These are phyloP conservation scores for Antedon mediterranea DNA, from an alignment of 53 echinoderm and acorn worm species.

Conservation along the genomic window DNA sequence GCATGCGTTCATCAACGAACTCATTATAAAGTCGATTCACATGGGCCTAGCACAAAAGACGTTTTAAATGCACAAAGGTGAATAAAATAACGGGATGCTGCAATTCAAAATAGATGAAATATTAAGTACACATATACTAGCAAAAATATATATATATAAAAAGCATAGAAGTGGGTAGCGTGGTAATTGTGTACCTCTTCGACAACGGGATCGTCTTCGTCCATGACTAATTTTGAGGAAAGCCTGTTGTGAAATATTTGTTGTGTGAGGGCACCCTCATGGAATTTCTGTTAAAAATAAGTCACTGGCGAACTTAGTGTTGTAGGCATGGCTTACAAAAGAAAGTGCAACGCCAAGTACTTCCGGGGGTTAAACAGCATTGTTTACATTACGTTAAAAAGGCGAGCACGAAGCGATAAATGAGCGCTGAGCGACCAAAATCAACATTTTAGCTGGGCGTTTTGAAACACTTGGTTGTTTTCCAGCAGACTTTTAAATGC, in stretches of 20 bases:
- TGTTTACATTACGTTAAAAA: background rate
- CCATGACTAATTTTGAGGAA: constrained; percentile 3
- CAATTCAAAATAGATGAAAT: background rate
- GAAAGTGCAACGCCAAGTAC: too few relatives aligned
- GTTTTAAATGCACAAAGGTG: background rate
- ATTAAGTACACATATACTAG: background rate
- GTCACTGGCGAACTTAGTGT: background rate
- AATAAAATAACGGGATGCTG: background rate
- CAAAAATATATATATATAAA: background rate
- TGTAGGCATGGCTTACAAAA: background rate
- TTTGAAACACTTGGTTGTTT: background rate
- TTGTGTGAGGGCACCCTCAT: background rate
- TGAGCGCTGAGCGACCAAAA: background rate
- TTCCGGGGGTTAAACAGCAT: background rate
- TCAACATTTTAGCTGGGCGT: background rate
- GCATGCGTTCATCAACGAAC: background rate
- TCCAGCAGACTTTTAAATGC: background rate
- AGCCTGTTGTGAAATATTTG: background rate
- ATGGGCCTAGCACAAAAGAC: background rate
- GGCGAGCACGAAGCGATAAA: background rate
- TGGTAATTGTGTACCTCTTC: constrained; percentile 26
- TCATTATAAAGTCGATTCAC: background rate
- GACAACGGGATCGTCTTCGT: constrained; percentile 20
- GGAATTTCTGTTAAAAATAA: background rate
- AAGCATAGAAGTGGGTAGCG: too few relatives aligned